Evolutionary conservation across 1,140 invertebrate species (phyloP), one percentile per base, ranked within the genome.

Genomic region (Halesus radiatus): DNA sequence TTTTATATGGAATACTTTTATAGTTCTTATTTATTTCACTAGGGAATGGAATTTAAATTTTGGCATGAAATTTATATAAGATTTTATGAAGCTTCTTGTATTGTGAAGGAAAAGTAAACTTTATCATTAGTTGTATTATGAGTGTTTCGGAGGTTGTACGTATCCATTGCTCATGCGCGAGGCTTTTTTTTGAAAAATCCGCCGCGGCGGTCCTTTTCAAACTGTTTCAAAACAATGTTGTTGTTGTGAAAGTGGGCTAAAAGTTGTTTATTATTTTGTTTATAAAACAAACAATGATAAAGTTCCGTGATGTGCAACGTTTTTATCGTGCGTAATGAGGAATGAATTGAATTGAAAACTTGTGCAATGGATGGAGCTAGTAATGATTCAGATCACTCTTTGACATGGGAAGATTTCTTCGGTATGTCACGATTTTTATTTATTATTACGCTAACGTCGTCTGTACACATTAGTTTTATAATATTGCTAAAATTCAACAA

Each of bases 361-460:
- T 78, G 76, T 78, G 76, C 66, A 26, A 81, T 78, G 80, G 84
- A 90, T 90, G 88, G 88, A 88, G 84, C 87, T 86, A 70, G 86
- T 85, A 87, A 86, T 83, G 89, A 90, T 84, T 90, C 89, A 81
- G 89, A 90, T 85, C 88, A 90, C 85, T 89, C 88, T 86, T 88
- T 89, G 87, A 89, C 88, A 83, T 90, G 89, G 89, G 89, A 90
- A 84, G 89, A 90, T 82, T 89, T 90, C 88, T 90, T 89, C 83
- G 89, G 89, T 90, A 81, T 78, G 87, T 88, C 64, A 60, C 22
- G 29, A 37, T 56, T 56, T 56, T 54, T n/a, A 16, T 54, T 54
- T n/a, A n/a, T 54, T 29, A 29, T 5, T 29, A 29, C 26, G 3
- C 32, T 3, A 7, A 32, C 3, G 32, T 32, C 7, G 4, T 32